phyloP scores from a whole-genome alignment of 2,797 vertebrate genomes.

The Borostomias antarcticus region DNA sequence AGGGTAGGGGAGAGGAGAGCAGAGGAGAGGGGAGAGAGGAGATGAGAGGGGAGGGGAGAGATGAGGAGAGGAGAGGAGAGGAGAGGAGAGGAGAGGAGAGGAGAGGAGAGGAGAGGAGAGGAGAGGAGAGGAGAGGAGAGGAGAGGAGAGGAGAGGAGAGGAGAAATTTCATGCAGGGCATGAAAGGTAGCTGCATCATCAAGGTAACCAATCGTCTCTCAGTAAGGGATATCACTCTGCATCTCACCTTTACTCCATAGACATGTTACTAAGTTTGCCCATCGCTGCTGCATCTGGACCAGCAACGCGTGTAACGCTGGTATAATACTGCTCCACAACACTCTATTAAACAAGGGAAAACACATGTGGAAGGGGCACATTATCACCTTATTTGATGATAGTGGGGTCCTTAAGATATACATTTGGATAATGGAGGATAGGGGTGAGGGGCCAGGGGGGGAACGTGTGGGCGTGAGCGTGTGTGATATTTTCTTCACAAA shows the following conservation, averaged over 20 bases:
- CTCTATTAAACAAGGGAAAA: no score
- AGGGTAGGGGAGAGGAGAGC: constrained; percentile 47
- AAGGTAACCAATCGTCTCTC: constrained; percentile 54
- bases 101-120: constrained; percentile 45
- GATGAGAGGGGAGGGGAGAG: no score
- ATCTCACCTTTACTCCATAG: constrained; percentile 18
- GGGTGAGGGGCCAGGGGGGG: no score
- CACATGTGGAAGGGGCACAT: no score
- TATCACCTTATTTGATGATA: no score
- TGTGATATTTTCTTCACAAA: constrained; percentile 37
- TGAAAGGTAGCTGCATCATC: no score
- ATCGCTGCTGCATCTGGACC: constrained; percentile 18
- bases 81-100: constrained; percentile 51
- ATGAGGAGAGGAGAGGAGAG: constrained; percentile 47
- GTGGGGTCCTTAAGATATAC: no score
- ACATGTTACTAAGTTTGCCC: constrained; percentile 50
- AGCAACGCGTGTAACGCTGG: no score
- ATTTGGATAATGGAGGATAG: no score
- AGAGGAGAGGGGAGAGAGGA: constrained; percentile 42
- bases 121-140: constrained; percentile 45
- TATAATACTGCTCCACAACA: no score
- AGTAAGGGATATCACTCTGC: constrained; percentile 55
- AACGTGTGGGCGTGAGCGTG: not conserved
- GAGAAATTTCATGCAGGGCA: no score
- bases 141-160: constrained; percentile 45